Base-by-base conservation (phyloP, 2,113 vertebrate species). In the Epinephelus fuscoguttatus region DNA sequence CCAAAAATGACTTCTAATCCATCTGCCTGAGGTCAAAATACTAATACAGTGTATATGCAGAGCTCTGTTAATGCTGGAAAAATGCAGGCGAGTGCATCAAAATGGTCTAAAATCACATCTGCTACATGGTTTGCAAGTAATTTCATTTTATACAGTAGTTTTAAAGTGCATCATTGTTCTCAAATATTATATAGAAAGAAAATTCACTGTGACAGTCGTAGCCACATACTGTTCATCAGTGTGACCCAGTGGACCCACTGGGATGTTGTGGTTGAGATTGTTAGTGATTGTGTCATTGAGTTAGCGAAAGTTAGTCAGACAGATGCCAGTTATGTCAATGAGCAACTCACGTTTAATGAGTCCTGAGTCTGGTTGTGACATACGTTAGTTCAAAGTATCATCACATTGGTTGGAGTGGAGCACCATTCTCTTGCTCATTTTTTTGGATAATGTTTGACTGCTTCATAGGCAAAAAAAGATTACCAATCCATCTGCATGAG, bases 291-390 rank as follows among this genome's bases (percentile, higher is more conserved):
- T 17, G 49, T 4, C 15, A 3, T 18, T 18, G 2, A 42, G 27
- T 42, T n/a, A 19, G 62, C 13, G 56, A 83, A 75, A 62, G 56
- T 80, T 83, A 49, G 56, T 64, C 55, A 62, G 25, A 70, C 75
- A 56, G 78, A 78, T 59, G 74, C 70, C 60, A 85, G 53, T 42
- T 15, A 52, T 23, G 71, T 81, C 62, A 66, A 77, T 56, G 50
- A 84, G 59, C 74, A 89, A 79, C 64, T 71, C 50, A 21, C 33
- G 19, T 81, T 72, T 70, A 85, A 92, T 87, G 75, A 85, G 74
- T 80, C 61, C 78, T 76, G 57, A 78, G 74, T 52, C 25, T 30
- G 69, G 27, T 47, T 70, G 42, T 11, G 42, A 45, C 42, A 45
- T 45, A 45, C 1, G 42, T 45, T 12, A 45, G 42, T 45, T 45